Conservation (phyloP, 2,113 vertebrate genomes). For the Catharus minimus region DNA sequence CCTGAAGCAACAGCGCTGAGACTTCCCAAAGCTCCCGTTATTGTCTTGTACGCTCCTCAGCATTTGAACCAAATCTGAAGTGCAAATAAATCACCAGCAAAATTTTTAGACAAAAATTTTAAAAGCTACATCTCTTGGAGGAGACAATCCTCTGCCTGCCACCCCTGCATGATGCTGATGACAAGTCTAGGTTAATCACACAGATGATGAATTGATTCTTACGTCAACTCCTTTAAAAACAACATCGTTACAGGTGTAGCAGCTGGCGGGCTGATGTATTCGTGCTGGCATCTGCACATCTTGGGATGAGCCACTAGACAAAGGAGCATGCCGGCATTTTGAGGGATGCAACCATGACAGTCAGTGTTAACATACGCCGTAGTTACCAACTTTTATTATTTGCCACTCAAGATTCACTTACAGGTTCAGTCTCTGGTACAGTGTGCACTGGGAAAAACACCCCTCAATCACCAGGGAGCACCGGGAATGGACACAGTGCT, state of each 20-base stretch:
- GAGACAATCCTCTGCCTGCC: not conserved
- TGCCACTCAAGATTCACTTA: not conserved
- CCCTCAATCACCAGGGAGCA: fast-evolving
- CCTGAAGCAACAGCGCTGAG: conserved; percentile 23
- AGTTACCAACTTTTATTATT: conserved; percentile 9
- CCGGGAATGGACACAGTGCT: fast-evolving
- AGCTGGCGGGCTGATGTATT: not conserved
- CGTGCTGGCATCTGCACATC: conserved; percentile 21
- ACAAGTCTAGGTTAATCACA: conserved; percentile 54
- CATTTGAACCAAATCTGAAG: not conserved
- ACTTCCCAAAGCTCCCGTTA: conserved; percentile 36
- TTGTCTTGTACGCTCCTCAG: not conserved
- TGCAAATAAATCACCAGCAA: not conserved
- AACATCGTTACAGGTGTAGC: conserved; percentile 23
- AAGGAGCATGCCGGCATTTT: conserved; percentile 56
- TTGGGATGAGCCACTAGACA: conserved; percentile 38
- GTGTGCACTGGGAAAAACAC: fast-evolving
- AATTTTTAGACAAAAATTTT: not conserved
- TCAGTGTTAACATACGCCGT: not conserved
- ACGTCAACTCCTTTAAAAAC: conserved; percentile 29
- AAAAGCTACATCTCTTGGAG: not conserved
- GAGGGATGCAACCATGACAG: conserved; percentile 29
- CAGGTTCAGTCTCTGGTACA: not conserved
- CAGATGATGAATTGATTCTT: conserved; percentile 52
- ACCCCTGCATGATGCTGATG: conserved; percentile 17